Percentiles rank a stretch among this genome's conserved stretches.
Conservation (phyloP, 2,888 invertebrate genomes). For the Eupithecia inturbata region DNA sequence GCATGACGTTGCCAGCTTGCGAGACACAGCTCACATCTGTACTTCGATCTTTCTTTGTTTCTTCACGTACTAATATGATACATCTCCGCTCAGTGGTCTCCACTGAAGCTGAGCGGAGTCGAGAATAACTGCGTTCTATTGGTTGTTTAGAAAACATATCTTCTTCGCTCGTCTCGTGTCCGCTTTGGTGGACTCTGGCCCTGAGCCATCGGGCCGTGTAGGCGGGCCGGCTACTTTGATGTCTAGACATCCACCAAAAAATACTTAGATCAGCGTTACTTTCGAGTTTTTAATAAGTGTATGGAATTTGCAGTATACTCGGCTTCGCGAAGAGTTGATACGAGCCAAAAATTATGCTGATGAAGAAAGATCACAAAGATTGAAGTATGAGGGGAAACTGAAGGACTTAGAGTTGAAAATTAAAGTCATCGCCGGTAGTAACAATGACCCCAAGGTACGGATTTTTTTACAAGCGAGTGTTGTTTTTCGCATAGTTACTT, state of each 20-base stretch:
- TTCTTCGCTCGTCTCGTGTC: too few species aligned
- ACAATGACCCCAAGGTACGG: slow-evolving; percentile 50
- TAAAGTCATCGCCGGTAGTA: slow-evolving; percentile 59
- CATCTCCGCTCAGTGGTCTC: too few species aligned
- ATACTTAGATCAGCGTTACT: neutral
- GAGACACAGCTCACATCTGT: too few species aligned
- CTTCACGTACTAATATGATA: too few species aligned
- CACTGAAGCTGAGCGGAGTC: too few species aligned
- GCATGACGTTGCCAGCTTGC: too few species aligned
- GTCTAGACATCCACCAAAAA: neutral
- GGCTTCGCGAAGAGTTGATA: slow-evolving; percentile 67
- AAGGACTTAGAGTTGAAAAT: slow-evolving; percentile 70
- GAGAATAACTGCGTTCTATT: too few species aligned
- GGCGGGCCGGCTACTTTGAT: neutral
- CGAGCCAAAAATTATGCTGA: slow-evolving; percentile 66
- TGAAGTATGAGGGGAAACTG: slow-evolving; percentile 68
- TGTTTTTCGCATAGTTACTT: too few species aligned
- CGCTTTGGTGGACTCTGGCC: too few species aligned
- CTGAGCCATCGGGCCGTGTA: too few species aligned
- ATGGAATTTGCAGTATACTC: slow-evolving; percentile 52
- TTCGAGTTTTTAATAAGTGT: neutral
- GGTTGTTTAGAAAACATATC: too few species aligned
- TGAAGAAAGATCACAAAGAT: slow-evolving; percentile 64
- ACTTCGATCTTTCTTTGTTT: too few species aligned
- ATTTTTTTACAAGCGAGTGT: neutral